Percentiles rank a stretch among this genome's conserved stretches.
Conservation (phyloP, 2,888 invertebrate genomes). For the Cosmopolites sordidus region DNA sequence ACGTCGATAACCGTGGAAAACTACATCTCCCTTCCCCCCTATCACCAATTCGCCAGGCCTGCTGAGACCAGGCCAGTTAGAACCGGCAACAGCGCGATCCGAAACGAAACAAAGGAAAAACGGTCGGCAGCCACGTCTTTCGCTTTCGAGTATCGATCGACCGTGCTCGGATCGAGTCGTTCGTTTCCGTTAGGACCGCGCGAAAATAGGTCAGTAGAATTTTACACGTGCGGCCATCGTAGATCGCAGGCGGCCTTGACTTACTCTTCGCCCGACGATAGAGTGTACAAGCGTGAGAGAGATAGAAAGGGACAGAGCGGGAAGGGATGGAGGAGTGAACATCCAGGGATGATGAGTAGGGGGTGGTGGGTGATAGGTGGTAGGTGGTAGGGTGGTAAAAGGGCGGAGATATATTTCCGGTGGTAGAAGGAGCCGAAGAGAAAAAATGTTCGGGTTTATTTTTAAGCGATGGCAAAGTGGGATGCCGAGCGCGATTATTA, state of each 20-base stretch:
- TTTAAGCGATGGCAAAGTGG: too few relatives aligned
- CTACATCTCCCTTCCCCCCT: too few relatives aligned
- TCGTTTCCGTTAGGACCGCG: constrained; percentile 26
- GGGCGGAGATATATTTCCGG: not conserved
- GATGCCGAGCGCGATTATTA: too few relatives aligned
- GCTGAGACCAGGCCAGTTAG: too few relatives aligned
- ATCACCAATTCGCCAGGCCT: too few relatives aligned
- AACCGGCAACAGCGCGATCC: constrained; percentile 9
- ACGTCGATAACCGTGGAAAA: too few relatives aligned
- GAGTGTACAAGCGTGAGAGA: constrained; percentile 1
- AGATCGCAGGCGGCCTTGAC: constrained; percentile 38
- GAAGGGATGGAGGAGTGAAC: not conserved
- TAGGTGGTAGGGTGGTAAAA: not conserved
- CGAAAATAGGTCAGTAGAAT: constrained; percentile 41
- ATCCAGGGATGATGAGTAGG: too few relatives aligned
- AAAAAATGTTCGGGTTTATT: too few relatives aligned
- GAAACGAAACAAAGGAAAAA: constrained; percentile 21
- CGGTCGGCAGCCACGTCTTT: constrained; percentile 24
- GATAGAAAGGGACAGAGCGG: not conserved
- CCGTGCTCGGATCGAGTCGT: constrained; percentile 35
- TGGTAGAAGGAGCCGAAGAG: too few relatives aligned
- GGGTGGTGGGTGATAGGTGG: not conserved
- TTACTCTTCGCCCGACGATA: constrained; percentile 13
- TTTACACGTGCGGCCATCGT: constrained; percentile 41
- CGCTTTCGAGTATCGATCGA: constrained; percentile 42